Evolutionary conservation across 2,888 invertebrate genomes (phyloP), one percentile per base, ranked within the genome.

Genomic region (Ditula angustiorana): DNA sequence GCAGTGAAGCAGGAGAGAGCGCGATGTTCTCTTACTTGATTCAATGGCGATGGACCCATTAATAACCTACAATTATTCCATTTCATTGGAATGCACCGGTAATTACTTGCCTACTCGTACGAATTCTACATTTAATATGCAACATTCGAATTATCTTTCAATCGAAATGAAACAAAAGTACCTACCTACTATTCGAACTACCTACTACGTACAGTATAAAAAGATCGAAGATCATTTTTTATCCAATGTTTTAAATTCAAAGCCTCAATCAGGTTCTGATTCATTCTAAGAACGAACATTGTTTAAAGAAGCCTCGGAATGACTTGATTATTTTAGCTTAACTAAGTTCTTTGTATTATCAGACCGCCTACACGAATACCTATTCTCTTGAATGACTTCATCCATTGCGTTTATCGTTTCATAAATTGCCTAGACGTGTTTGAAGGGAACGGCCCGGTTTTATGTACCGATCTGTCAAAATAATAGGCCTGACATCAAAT

Each of bases 1-100:
- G 82, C 88, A 87, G 76, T 82, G 81, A 79, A 88, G 82, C 86
- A 86, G 81, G 80, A 82, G 83, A 81, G 83, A 85, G 86, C 81
- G 82, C 83, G 83, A 85, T 84, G 73, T 73, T 72, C 76, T 79
- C 75, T 78, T 74, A 81, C 84, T 82, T 81, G 80, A 79, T 79
- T 74, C 74, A 73, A 80, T 77, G 74, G 80, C 79, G 80, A 76
- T 73, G 77, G 74, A 76, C 75, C 70, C 81, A 83, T 88, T 85
- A 85, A 86, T 86, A 84, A 83, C 77, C 69, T 74, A 82, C 83
- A 81, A 87, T 83, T 76, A 81, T 80, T 86, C 83, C 80, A 85
- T 85, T 82, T n/a, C 28, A 35, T 35, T 53, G 26, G 24, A 24
- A 63, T 35, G 50, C 44, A 23, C 24, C 50, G 41, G 19, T 57